phyloP scores from a whole-genome alignment of 92 coral and sea anemone genomes.

The Heliopora coerulea region DNA sequence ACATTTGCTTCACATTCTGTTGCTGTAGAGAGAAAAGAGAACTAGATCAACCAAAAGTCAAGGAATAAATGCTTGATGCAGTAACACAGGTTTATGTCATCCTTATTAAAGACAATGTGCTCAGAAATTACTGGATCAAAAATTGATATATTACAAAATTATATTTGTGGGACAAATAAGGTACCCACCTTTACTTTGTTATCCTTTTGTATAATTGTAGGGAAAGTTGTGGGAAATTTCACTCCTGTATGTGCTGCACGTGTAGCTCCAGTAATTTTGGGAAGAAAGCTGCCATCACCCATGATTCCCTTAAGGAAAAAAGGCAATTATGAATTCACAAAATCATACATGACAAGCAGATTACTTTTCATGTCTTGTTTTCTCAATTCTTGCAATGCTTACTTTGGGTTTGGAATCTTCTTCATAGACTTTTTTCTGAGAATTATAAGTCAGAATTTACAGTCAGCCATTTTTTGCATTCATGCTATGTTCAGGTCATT shows the following conservation, averaged over 20 bases:
- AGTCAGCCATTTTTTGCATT: too few relatives aligned
- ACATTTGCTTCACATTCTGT: constrained; percentile 38
- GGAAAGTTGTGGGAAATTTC: constrained; percentile 86
- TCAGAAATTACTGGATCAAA: too few relatives aligned
- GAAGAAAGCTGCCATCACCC: constrained; percentile 52
- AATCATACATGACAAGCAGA: too few relatives aligned
- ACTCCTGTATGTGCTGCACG: constrained; percentile 58
- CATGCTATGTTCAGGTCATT: too few relatives aligned
- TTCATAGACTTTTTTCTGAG: constrained; percentile 26
- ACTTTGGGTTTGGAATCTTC: constrained; percentile 32
- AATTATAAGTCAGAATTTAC: background rate
- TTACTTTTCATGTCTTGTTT: background rate
- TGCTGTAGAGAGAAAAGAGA: background rate
- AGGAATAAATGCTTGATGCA: too few relatives aligned
- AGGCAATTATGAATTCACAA: too few relatives aligned
- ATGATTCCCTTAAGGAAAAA: constrained; percentile 6
- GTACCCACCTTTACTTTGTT: constrained; percentile 70
- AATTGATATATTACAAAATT: background rate
- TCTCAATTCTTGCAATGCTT: background rate
- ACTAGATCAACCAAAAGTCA: background rate
- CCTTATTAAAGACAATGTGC: too few relatives aligned
- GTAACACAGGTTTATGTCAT: too few relatives aligned
- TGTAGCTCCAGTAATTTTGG: constrained; percentile 86
- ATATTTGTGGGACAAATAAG: background rate
- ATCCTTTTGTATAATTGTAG: constrained; percentile 75